Evolutionary conservation across 2,888 invertebrate genomes (phyloP), one percentile per base, ranked within the genome.

Genomic region (Monopis laevigella): DNA sequence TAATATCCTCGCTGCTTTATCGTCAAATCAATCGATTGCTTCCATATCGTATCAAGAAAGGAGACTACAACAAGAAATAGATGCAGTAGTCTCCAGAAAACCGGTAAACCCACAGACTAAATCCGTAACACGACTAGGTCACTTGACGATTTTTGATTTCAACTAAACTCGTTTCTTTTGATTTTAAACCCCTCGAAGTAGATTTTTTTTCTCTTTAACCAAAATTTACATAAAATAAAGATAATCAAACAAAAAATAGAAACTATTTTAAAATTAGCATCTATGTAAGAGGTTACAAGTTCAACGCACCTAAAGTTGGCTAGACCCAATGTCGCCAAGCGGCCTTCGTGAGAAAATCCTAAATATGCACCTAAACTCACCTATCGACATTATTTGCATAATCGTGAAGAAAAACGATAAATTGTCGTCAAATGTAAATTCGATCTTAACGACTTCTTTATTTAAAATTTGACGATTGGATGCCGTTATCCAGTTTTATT

Each of bases 281-380:
- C n/a, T n/a, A n/a, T n/a, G n/a, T n/a, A 5, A 24, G 10, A 7
- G 10, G 24, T 24, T 10, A 24, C 10, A 24, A 7, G 10, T 24
- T 36, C 21, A 36, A 11, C 11, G 36, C 21, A 36, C 21, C 32
- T 2, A 11, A 36, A 10, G 2, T 6, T 18, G 21, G 52, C 59
- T 64, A 77, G 77, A 77, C 77, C 55, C 57, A 56, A 51, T 62
- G 77, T 63, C 77, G 73, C 77, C 75, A 47, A 29, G 45, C 54
- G 59, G 52, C 60, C 62, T 62, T 62, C 71, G 73, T 73, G 70
- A 65, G 71, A 74, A 71, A 56, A 53, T 49, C 55, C 58, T 51
- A 65, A 62, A 65, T 64, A 64, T 62, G 58, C 36, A 36, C 36
- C 29, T 14, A 3, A 40, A 27, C 18, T 8, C 18, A 29, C n/a